A percentile compares a stretch with the other conserved stretches of the same genome.
Evolutionary conservation across 1,140 invertebrate species (phyloP).

Genomic region (Cardiocondyla obscurior): DNA sequence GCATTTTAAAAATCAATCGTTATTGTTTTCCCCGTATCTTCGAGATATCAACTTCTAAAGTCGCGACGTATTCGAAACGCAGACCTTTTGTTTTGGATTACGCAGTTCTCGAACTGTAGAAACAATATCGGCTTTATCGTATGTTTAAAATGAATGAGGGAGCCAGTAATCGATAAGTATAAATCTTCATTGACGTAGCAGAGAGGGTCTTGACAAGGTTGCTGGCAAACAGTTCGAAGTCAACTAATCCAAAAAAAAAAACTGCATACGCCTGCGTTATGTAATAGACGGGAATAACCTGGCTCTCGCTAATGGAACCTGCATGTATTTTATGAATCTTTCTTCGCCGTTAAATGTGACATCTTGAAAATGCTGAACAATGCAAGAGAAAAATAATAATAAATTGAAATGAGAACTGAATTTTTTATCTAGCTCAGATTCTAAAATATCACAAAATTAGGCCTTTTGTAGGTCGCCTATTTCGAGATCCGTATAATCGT

Average conservation of each 20-base stretch:
- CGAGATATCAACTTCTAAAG: not conserved
- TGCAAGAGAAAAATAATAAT: too few species aligned
- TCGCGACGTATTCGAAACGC: not conserved
- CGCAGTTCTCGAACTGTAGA: not conserved
- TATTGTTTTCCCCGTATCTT: not conserved
- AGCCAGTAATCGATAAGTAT: conserved; percentile 25
- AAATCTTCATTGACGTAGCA: conserved; percentile 23
- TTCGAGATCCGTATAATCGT: conserved; percentile 52
- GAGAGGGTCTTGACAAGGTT: conserved; percentile 17
- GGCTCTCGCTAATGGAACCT: not conserved
- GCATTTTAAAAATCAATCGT: not conserved
- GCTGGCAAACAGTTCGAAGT: conserved; percentile 48
- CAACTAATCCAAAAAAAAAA: conserved; percentile 29
- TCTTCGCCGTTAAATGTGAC: not conserved
- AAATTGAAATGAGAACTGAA: too few species aligned
- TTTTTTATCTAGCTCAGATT: too few species aligned
- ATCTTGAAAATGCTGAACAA: too few species aligned
- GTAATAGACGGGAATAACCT: conserved; percentile 49
- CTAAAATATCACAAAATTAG: conserved; percentile 41
- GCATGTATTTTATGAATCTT: not conserved
- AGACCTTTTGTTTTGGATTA: not conserved
- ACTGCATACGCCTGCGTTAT: conserved; percentile 1
- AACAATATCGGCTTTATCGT: not conserved
- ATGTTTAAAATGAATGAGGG: not conserved
- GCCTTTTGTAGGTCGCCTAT: conserved; percentile 66